Evolutionary conservation across 1,140 invertebrate genomes (phyloP), one percentile per base, ranked within the genome.

Genomic region (Brachionus paranguensis): DNA sequence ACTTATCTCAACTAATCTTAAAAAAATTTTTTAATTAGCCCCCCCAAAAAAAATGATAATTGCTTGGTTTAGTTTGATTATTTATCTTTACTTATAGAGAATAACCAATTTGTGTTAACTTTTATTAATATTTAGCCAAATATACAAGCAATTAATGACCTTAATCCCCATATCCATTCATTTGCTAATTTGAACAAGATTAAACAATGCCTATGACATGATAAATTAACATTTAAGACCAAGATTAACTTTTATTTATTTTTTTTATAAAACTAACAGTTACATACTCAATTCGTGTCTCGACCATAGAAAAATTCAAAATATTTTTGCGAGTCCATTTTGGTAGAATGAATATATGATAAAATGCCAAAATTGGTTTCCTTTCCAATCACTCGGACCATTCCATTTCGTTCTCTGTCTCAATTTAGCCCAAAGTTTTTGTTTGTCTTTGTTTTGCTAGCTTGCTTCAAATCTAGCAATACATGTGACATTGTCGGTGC

Each of bases 401-500:
- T 72, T 43, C 17, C 17, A 43, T 72, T 43, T 43, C 68, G n/a
- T 10, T 43, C 10, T 17, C 14, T 20, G 20, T 10, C 17, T 43
- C 14, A 72, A 43, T 41, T 17, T 41, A 20, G 43, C 17, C 68
- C 17, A 41, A 72, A 20, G 6, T 20, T 43, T 20, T n/a, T 72
- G 10, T 76, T 76, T 47, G 43, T 50, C 43, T 50, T 20, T 76
- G 33, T 76, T 24, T 29, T 50, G 45, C 72, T 76, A 50, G 45
- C 72, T 50, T 79, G n/a, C 60, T 60, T 33, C n/a, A n/a, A 64
- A 17, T 3, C 33, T 20, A 79, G 29, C 20, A 27, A 47, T 27
- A 45, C 79, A 70, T 84, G 83, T 50, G 68, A 84, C 60, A 50
- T 84, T 74, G 68, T 84, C 14, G 83, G 83, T 6, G 65, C 83